Evolutionary conservation across 1,140 invertebrate genomes (phyloP).

Genomic region (Hylaeus anthracinus): DNA sequence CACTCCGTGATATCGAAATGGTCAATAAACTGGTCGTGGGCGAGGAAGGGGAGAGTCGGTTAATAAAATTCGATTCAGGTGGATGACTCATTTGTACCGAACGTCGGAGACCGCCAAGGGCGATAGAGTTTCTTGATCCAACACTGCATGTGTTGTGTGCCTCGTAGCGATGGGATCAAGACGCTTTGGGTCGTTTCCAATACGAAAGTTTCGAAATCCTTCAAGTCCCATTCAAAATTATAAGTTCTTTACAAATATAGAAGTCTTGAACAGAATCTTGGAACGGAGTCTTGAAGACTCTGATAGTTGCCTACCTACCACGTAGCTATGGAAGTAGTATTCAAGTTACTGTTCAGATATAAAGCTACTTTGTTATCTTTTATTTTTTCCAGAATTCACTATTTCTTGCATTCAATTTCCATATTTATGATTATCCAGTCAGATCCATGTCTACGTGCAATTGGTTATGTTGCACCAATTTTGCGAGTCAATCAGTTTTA

Average conservation of each 20-base stretch:
- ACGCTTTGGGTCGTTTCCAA: background rate
- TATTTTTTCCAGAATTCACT: no score
- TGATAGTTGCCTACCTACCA: no score
- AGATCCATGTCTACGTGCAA: no score
- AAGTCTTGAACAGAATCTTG: background rate
- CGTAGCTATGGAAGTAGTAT: no score
- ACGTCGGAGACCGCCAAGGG: slow-evolving; percentile 45
- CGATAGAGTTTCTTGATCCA: slow-evolving; percentile 53
- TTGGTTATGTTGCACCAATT: no score
- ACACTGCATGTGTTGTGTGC: slow-evolving; percentile 44
- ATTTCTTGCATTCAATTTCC: no score
- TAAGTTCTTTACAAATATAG: background rate
- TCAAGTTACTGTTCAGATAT: no score
- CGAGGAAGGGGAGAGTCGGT: background rate
- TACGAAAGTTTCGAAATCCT: background rate
- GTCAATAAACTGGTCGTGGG: background rate
- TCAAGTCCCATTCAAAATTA: background rate
- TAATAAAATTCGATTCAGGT: slow-evolving; percentile 39
- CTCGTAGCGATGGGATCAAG: slow-evolving; percentile 15
- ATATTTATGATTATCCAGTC: no score
- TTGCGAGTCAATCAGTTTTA: no score
- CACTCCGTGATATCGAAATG: background rate
- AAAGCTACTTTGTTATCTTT: background rate
- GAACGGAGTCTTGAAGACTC: no score
- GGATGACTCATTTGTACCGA: slow-evolving; percentile 43